These are phyloP conservation scores for Tetrao urogallus DNA, from an alignment of 2,113 vertebrate genomes.

Conservation along the genomic window DNA sequence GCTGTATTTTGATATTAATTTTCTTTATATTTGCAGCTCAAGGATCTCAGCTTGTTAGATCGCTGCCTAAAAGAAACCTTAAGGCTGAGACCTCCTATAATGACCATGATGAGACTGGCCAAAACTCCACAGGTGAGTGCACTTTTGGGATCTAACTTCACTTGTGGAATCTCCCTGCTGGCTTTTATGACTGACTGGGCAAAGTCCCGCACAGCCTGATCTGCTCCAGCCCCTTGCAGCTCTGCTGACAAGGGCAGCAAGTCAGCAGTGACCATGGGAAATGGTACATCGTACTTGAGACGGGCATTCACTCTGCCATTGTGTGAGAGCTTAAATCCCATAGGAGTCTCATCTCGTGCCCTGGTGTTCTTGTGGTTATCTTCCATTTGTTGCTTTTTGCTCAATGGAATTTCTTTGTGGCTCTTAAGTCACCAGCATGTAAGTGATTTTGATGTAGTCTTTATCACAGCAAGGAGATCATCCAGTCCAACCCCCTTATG, in stretches of 20 bases:
- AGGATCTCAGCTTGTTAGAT: slow-evolving; percentile 91
- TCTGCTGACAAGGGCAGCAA: background rate
- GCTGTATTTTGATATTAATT: background rate
- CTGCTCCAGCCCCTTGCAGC: background rate
- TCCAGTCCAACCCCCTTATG: too few species aligned
- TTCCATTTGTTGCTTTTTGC: background rate
- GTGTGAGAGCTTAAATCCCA: background rate
- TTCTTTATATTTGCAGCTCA: slow-evolving; percentile 80
- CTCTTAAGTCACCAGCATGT: too few species aligned
- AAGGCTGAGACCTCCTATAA: slow-evolving; percentile 93
- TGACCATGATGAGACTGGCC: slow-evolving; percentile 99
- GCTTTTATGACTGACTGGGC: background rate
- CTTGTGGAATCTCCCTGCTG: background rate
- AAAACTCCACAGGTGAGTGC: slow-evolving; percentile 87
- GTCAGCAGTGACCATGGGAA: background rate
- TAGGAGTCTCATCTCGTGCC: background rate
- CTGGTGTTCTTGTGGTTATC: background rate
- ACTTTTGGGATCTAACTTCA: background rate
- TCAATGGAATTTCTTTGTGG: too few species aligned
- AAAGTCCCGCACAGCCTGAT: background rate
- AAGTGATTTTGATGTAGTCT: too few species aligned
- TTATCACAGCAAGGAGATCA: too few species aligned
- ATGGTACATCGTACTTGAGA: too few species aligned
- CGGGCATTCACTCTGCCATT: too few species aligned
- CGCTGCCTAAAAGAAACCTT: slow-evolving; percentile 95